A percentile compares a stretch with the other conserved stretches of the same genome.
These are phyloP conservation scores for Cacoxenus indagator DNA, from an alignment of 2,888 invertebrate genomes.

Conservation along the genomic window DNA sequence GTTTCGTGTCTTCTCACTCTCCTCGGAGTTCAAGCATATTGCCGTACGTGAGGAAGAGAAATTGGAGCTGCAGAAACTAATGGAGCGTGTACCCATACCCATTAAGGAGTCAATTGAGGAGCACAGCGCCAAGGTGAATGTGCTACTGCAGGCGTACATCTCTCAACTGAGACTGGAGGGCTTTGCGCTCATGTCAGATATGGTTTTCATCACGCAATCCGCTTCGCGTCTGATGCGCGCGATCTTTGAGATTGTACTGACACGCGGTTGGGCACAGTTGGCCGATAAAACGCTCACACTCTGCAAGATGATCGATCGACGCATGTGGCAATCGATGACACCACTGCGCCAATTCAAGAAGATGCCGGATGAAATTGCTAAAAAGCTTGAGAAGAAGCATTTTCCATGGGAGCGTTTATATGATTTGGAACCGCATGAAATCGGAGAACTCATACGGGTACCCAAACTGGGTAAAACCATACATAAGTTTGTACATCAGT, in stretches of 20 bases:
- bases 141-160: constrained; percentile 96
- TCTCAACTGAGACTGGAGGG: constrained; percentile 98
- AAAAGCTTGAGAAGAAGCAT: constrained; percentile 98
- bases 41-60: constrained; percentile 97
- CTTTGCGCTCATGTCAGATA: constrained; percentile 98
- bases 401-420: constrained; percentile 95
- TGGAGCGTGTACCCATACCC: constrained; percentile 95
- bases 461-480: constrained; percentile 83
- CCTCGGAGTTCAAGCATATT: constrained; percentile 94
- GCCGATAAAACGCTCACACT: constrained; percentile 95
- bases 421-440: constrained; percentile 96
- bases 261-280: constrained; percentile 95
- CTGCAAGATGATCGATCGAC: constrained; percentile 98
- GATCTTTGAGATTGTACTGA: constrained; percentile 96
- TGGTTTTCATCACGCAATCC: constrained; percentile 99
- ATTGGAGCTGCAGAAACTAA: constrained; percentile 91
- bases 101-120: constrained; percentile 99
- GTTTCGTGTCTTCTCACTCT: constrained; percentile 98
- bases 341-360: constrained; percentile 96
- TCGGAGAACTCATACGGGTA: constrained; percentile 81
- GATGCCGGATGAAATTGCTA: constrained; percentile 96
- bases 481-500: constrained; percentile 89
- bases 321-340: constrained; percentile 99
- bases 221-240: constrained; percentile 95
- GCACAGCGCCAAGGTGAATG: constrained; percentile 94